Conservation (phyloP, 1,140 invertebrate genomes). For the Phthorimaea operculella region DNA sequence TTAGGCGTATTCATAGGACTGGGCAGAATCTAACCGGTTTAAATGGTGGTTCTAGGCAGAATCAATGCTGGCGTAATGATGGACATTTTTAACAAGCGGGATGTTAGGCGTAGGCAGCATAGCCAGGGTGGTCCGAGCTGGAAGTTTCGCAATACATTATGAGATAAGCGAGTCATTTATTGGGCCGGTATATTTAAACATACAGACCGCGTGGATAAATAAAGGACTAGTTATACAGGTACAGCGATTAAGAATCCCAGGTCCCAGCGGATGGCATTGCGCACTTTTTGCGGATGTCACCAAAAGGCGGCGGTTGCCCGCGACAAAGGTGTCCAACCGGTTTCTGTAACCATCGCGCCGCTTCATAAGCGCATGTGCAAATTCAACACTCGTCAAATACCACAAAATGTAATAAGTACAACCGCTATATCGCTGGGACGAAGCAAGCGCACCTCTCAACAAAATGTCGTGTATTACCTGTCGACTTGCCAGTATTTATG, state of each 20-base stretch:
- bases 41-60: conserved; percentile 30
- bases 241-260: conserved; percentile 32
- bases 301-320: conserved; percentile 50
- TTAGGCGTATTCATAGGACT: conserved; percentile 26
- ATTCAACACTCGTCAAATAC: conserved; percentile 61
- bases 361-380: conserved; percentile 57
- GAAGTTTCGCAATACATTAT: conserved; percentile 21
- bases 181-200: no score
- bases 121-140: conserved; percentile 13
- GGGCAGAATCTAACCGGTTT: conserved; percentile 41
- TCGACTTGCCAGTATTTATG: conserved; percentile 13
- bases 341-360: conserved; percentile 50
- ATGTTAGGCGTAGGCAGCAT: conserved; percentile 12
- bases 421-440: conserved; percentile 21
- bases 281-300: conserved; percentile 62
- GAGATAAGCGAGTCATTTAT: no score
- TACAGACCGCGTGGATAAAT: no score
- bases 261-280: conserved; percentile 43
- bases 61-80: conserved; percentile 22
- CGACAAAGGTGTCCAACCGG: conserved; percentile 61
- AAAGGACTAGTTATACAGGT: not conserved
- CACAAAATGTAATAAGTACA: conserved; percentile 40
- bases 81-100: conserved; percentile 1
- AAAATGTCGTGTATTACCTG: conserved; percentile 21
- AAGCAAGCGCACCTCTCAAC: conserved; percentile 20